Base-by-base conservation (phyloP, 2,888 invertebrate genomes). In the Erpobdella octoculata region DNA sequence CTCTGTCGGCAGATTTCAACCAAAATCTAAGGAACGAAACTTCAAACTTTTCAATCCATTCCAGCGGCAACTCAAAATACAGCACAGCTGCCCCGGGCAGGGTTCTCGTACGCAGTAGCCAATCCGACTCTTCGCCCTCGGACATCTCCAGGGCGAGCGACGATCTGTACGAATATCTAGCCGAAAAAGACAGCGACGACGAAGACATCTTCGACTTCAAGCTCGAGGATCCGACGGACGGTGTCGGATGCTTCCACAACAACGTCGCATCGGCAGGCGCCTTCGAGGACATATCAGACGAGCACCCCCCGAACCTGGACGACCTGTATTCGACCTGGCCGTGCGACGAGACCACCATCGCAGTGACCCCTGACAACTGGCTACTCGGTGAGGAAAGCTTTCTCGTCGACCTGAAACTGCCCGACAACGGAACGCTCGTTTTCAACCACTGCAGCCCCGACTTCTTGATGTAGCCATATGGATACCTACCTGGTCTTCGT, bases 21-120 rank as follows among this genome's bases (percentile, higher is more conserved):
- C 18, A 28, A 25, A 25, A 21, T 21, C 53, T 53, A 21, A 1
- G 53, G 21, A 21, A 28, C 53, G 9, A 41, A 18, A 28, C 21
- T 25, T 21, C 53, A 53, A 53, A 28, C 21, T 25, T 3, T 6
- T 8, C 53, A 53, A 28, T 28, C 21, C 53, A 53, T 53, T 53
- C 53, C 53, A n/a, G n/a, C n/a, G n/a, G n/a, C n/a, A 8, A 53
- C 53, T n/a, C 53, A 25, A n/a, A 53, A 53, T 28, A 53, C 53
- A 6, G 21, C 28, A 53, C 53, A 25, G 53, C 21, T 53, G 21
- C 53, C n/a, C n/a, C n/a, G n/a, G n/a, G n/a, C n/a, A n/a, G n/a
- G n/a, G n/a, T n/a, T n/a, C n/a, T n/a, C n/a, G n/a, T n/a, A n/a
- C n/a, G n/a, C n/a, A n/a, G n/a, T n/a, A n/a, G n/a, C n/a, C n/a